Evolutionary conservation across 2,797 vertebrate genomes (phyloP), one percentile per base, ranked within the genome.

Genomic region (Forpus xanthops): DNA sequence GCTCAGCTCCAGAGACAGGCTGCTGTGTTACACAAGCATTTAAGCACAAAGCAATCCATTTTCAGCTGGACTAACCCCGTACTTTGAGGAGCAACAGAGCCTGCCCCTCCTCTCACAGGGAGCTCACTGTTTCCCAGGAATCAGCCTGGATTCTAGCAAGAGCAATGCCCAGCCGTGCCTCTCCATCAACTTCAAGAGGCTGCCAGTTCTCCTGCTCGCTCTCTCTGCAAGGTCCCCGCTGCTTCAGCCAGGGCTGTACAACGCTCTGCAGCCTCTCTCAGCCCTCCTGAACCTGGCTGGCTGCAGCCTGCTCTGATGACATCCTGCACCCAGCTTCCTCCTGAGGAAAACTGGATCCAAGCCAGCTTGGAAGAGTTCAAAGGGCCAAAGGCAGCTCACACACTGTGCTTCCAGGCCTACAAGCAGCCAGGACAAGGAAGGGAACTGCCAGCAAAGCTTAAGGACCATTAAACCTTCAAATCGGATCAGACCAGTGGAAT

Each of bases 171-270:
- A 11, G 52, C 70, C 41, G 1, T 15, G 60, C 28, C 72, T 45
- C 83, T 62, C 92, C 82, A 88, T 49, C 73, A 53, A 2, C 88
- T 9, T 45, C 28, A 15, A 58, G 75, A 83, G 61, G 66, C 85
- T 77, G 72, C 35, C 75, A 53, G 9, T 37, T 50, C 64, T 53
- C 44, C 74, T 52, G 21, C 4, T 6, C 37, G 44, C 45, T 77
- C 52, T 35, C 33, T 5, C 23, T 19, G 52, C 39, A 6, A 73
- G 35, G 8, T 77, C 27, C 35, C 30, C 28, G 73, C 50, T 2
- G 0, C n/a, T 9, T 17, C 2, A 52, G 42, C 49, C 61, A 41
- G 23, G 15, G 27, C 60, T 0, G 0, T 8, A 8, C 23, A 12
- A 5, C 4, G 21, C 35, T 41, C 35, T 30, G 50, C 68, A 14